Evolutionary conservation across 2,113 vertebrate species (phyloP).

Genomic region (Chionomys nivalis): DNA sequence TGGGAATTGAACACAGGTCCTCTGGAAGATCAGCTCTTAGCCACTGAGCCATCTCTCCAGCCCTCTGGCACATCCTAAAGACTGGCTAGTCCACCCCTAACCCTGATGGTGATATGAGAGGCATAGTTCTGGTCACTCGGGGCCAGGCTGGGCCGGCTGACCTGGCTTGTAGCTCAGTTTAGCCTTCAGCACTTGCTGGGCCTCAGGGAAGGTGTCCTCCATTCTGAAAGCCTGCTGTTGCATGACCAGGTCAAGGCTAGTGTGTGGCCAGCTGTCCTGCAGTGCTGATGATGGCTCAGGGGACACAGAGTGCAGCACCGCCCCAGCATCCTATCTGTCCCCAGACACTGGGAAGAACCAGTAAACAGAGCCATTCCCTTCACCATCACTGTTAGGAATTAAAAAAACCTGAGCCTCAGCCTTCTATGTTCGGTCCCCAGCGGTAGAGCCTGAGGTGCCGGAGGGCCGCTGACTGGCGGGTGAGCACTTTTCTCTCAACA

Average conservation of each 20-base stretch:
- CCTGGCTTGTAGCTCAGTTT: no score
- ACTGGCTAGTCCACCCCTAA: neutral
- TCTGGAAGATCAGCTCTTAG: neutral
- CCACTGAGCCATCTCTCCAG: neutral
- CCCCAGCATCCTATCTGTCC: neutral
- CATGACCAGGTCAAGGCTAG: no score
- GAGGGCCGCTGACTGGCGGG: neutral
- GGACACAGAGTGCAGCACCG: neutral
- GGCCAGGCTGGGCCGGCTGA: neutral
- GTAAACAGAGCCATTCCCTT: neutral
- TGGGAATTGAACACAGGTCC: neutral
- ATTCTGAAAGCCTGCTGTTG: neutral
- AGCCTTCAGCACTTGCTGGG: neutral
- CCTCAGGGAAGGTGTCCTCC: neutral
- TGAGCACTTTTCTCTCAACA: neutral
- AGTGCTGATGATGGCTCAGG: neutral
- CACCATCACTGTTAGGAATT: neutral
- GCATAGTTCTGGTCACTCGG: no score
- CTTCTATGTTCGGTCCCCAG: fast-evolving
- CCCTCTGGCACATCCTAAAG: neutral
- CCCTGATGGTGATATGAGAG: neutral
- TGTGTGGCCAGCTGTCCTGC: no score
- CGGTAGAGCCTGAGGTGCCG: neutral
- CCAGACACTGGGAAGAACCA: neutral
- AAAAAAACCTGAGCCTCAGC: fast-evolving